Conservation (phyloP, 2,888 invertebrate species). For the Branchipolynoe longqiensis region DNA sequence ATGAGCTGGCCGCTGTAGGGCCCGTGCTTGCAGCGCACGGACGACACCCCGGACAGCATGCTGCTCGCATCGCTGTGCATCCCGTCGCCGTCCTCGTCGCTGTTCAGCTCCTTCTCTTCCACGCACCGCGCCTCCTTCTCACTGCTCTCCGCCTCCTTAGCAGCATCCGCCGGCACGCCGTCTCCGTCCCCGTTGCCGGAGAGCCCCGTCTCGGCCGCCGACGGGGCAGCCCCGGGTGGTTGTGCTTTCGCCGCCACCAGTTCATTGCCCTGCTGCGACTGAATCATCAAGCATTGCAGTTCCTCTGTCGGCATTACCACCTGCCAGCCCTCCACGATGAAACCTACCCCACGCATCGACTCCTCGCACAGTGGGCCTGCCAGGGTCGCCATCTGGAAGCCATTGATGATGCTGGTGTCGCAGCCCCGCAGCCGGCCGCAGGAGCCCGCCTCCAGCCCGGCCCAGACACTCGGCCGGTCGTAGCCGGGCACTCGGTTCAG, state of each 20-base stretch:
- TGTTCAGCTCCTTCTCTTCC: slow-evolving; percentile 7
- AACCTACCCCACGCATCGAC: slow-evolving; percentile 95
- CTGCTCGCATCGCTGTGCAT: background rate
- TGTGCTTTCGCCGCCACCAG: background rate
- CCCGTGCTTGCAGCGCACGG: slow-evolving; percentile 66
- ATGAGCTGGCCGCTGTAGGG: slow-evolving; percentile 90
- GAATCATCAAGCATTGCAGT: background rate
- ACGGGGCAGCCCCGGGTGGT: background rate
- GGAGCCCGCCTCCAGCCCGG: slow-evolving; percentile 54
- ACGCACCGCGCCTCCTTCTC: background rate
- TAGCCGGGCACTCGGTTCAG: slow-evolving; percentile 90
- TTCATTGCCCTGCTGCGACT: background rate
- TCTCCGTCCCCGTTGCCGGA: background rate
- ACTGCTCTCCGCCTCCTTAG: background rate
- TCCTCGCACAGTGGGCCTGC: slow-evolving; percentile 98
- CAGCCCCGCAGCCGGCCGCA: slow-evolving; percentile 71
- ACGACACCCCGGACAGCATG: background rate
- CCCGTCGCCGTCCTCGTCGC: slow-evolving; percentile 15
- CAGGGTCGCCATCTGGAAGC: slow-evolving; percentile 87
- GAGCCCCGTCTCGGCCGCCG: background rate
- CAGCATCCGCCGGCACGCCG: background rate
- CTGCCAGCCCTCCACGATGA: slow-evolving; percentile 92
- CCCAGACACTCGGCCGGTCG: slow-evolving; percentile 83
- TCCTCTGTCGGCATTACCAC: slow-evolving; percentile 6
- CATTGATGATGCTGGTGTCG: slow-evolving; percentile 85